Evolutionary conservation across 2,797 vertebrate species (phyloP).

Genomic region (Psittacula derbiana): DNA sequence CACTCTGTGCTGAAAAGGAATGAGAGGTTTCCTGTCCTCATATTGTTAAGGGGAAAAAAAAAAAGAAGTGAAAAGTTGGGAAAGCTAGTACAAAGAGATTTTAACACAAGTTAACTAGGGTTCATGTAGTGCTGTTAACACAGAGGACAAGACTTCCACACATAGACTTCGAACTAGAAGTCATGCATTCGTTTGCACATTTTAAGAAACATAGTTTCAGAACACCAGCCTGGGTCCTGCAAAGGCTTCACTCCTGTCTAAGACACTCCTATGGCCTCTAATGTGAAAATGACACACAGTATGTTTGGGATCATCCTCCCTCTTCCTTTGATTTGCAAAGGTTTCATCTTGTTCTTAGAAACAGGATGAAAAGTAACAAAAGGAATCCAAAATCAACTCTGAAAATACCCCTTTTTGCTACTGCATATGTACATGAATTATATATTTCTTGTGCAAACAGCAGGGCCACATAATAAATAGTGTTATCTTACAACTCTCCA

Average conservation of each 20-base stretch:
- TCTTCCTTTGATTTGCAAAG: conserved; percentile 1
- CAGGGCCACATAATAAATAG: not conserved
- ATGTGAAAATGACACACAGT: not conserved
- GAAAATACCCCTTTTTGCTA: not conserved
- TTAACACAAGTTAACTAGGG: not conserved
- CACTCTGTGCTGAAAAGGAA: conserved; percentile 50
- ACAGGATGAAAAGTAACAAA: not conserved
- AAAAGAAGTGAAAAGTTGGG: not conserved
- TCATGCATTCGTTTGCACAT: not conserved
- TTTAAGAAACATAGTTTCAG: not conserved
- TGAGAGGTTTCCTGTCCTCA: conserved; percentile 54
- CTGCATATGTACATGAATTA: not conserved
- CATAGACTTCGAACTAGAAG: not conserved
- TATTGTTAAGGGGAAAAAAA: conserved; percentile 6
- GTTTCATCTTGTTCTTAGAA: not conserved
- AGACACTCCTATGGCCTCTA: not conserved
- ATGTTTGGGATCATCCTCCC: not conserved
- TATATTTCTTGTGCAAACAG: not conserved
- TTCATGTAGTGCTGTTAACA: not conserved
- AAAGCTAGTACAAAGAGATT: conserved; percentile 17
- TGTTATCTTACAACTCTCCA: not conserved
- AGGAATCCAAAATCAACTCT: not conserved
- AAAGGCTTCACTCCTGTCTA: not conserved
- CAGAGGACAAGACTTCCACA: not conserved
- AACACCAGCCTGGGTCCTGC: not conserved